Conservation (phyloP, 2,113 vertebrate genomes). For the Strigops habroptila region DNA sequence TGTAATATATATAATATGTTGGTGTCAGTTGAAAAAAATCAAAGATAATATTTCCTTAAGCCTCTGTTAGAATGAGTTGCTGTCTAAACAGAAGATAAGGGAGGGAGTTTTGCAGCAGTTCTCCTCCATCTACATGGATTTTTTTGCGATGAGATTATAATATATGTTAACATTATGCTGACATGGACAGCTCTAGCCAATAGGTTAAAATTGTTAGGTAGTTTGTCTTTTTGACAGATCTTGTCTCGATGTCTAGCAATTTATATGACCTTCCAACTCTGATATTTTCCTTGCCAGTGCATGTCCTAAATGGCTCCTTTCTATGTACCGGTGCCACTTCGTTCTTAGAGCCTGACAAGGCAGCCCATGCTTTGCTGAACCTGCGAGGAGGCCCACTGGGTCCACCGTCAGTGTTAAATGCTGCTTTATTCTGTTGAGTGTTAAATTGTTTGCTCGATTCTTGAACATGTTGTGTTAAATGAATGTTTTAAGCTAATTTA, state of each 20-base stretch:
- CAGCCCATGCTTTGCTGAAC: background rate
- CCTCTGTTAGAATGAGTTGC: background rate
- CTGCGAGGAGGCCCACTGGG: background rate
- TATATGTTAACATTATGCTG: constrained; percentile 44
- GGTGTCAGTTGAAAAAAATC: background rate
- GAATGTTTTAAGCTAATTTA: background rate
- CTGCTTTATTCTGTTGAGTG: background rate
- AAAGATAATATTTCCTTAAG: background rate
- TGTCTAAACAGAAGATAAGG: constrained; percentile 21
- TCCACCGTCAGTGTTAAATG: background rate
- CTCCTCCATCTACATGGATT: background rate
- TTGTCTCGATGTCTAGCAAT: constrained; percentile 32
- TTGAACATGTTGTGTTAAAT: background rate
- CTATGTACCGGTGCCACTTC: fast-evolving
- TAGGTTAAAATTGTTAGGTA: constrained; percentile 41
- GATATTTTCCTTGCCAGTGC: constrained; percentile 36
- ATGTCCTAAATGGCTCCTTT: background rate
- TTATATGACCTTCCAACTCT: constrained; percentile 57
- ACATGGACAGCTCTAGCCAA: constrained; percentile 9
- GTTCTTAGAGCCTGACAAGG: background rate
- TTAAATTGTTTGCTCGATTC: background rate
- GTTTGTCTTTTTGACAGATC: constrained; percentile 66
- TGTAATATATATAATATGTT: background rate
- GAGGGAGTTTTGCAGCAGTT: background rate
- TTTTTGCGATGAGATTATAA: background rate